Percentiles rank a stretch among this genome's conserved stretches.
These are phyloP conservation scores for Melospiza georgiana DNA, from an alignment of 2,113 vertebrate genomes.

Conservation along the genomic window DNA sequence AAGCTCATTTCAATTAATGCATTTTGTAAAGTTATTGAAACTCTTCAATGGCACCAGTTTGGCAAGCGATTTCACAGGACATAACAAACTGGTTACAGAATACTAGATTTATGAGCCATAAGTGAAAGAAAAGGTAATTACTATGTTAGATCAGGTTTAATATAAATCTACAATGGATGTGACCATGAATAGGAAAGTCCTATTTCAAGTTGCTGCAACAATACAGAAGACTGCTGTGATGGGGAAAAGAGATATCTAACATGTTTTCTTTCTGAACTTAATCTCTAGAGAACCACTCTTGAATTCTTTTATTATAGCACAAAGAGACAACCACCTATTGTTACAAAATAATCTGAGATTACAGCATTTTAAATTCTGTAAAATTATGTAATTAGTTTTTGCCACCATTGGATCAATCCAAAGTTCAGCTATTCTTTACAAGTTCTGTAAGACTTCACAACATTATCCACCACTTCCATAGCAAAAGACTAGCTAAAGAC, in stretches of 20 bases:
- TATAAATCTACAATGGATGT: neutral
- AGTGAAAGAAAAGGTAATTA: neutral
- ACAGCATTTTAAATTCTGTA: neutral
- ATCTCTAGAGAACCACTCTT: neutral
- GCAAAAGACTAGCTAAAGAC: neutral
- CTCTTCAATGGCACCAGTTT: neutral
- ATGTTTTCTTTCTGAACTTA: neutral
- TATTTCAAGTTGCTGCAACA: neutral
- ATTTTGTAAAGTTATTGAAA: constrained; percentile 12
- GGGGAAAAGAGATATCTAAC: neutral
- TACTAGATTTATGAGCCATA: neutral
- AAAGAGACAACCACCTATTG: neutral
- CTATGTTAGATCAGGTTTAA: neutral
- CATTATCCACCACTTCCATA: neutral
- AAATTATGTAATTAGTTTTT: neutral
- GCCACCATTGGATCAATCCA: neutral
- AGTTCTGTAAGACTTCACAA: neutral
- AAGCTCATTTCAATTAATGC: neutral
- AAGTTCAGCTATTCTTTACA: neutral
- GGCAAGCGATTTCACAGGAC: neutral
- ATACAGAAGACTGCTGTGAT: neutral
- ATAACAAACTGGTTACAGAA: neutral
- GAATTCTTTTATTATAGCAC: neutral
- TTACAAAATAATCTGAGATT: neutral
- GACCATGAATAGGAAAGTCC: neutral